Base-by-base conservation (phyloP, 2,113 vertebrate species). In the Myocastor coypus region DNA sequence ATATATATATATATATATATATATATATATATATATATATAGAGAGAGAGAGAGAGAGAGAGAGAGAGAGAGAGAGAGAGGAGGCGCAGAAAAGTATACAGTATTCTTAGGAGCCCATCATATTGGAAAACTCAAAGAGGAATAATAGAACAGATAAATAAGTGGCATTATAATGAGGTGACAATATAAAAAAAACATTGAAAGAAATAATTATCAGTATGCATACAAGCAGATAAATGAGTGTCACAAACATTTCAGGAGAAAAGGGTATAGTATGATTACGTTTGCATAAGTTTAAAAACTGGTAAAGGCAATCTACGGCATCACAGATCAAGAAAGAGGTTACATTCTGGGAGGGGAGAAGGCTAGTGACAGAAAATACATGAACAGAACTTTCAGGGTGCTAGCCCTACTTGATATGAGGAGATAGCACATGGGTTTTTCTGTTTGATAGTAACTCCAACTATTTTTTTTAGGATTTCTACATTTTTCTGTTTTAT, bases 331-430 rank as follows among this genome's bases (percentile, higher is more conserved):
- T n/a, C 78, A 92, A 19, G 10, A 80, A 14, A 68, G 10, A 37
- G 14, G 20, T 32, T 61, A 40, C 20, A 34, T 85, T 37, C 12
- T 46, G 64, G 71, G 16, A 94, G 12, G 24, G n/a, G 19, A 10
- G 2, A 8, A 1, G 24, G 16, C 2, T 5, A 16, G 0, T 40
- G 19, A 40, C 11, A 3, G n/a, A 40, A 80, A 57, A 28, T 19
- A 32, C 20, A 2, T 40, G 57, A 55, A 14, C 69, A n/a, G 19
- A 3, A 4, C 59, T 59, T 80, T 68, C 12, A 1, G 17, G 46
- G n/a, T 34, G 19, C 73, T 37, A 20, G 32, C 63, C 8, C 78
- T 88, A 64, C 69, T 63, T 1, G 1, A 75, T 50, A 7, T 19
- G 26, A 77, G 20, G 55, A 40, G 19, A 9, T 73, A 40, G 69